Evolutionary conservation across 2,113 vertebrate genomes (phyloP), one percentile per base, ranked within the genome.

Genomic region (Anseranas semipalmata): DNA sequence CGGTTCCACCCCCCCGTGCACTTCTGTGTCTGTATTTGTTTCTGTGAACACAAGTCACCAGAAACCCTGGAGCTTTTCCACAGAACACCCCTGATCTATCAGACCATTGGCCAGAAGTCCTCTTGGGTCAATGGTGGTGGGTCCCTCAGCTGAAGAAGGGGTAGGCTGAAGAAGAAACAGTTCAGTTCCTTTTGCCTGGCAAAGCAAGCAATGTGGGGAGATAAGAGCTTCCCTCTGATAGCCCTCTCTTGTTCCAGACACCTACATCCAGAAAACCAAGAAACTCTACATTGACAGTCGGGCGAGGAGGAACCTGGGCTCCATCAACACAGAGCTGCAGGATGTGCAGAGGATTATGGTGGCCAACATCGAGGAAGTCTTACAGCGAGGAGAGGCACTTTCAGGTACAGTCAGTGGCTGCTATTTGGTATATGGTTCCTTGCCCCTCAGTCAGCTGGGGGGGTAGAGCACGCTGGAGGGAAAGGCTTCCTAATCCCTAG

Each of bases 301-400:
- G 90, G 99, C 99, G 0, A 98, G 99, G 85, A 98, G 99, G 96
- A 99, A 99, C 93, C 98, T 99, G 72, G 99, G 99, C 91, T 99
- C 98, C 97, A 99, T 99, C 97, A 99, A 99, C 97, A 99, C 99
- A 22, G 99, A 99, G 95, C 97, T 99, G 66, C 99, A 99, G 66
- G 99, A 99, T 27, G 99, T 99, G 27, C 99, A 99, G 98, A 99
- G 99, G 97, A 99, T 99, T 97, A 99, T 99, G 99, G 99, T 99
- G 97, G 99, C 99, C 9, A 99, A 99, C 94, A 99, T 99, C 5
- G 99, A 99, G 95, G 99, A 99, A 95, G 99, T 99, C 72, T 95
- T 99, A 78, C 99, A 99, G 94, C 97, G 99, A 80, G 99, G 99
- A 95, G 99, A 99, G 92, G 99, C 99, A 1, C 98, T 99, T 71